Evolutionary conservation across 2,888 invertebrate species (phyloP).

Genomic region (Drosophila mettleri): DNA sequence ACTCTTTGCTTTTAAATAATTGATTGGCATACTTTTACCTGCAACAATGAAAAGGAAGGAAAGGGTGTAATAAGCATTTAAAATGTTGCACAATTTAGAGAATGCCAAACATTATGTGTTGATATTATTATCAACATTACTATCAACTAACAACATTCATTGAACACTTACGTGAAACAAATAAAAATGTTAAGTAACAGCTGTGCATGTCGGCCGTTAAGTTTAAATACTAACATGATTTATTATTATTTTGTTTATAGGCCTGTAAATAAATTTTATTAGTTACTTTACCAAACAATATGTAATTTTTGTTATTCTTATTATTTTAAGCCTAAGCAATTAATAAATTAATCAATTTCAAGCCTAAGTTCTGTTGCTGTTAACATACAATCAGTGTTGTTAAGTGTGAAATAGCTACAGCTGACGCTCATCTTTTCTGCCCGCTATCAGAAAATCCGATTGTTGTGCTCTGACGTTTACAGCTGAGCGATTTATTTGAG

Average conservation of each 20-base stretch:
- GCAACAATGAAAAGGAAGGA: background rate
- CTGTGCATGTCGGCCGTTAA: background rate
- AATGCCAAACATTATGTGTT: background rate
- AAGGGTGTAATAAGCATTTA: background rate
- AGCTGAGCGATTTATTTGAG: constrained; percentile 34
- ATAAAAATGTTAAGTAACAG: background rate
- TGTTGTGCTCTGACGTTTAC: constrained; percentile 18
- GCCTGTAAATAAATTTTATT: background rate
- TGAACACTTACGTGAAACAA: background rate
- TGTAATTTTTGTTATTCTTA: background rate
- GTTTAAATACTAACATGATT: background rate
- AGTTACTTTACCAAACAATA: background rate
- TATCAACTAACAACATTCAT: background rate
- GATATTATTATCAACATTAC: background rate
- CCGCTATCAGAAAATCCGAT: background rate
- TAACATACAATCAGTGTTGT: constrained; percentile 9
- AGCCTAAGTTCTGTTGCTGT: background rate
- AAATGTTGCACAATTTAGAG: background rate
- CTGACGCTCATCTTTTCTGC: background rate
- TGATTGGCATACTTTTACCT: no score
- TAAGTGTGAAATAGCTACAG: constrained; percentile 5
- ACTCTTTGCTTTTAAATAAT: background rate
- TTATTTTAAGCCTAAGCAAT: background rate
- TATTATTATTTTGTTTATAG: background rate
- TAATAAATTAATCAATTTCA: background rate